Conservation (phyloP, 2,888 invertebrate genomes). For the Eulithis prunata region DNA sequence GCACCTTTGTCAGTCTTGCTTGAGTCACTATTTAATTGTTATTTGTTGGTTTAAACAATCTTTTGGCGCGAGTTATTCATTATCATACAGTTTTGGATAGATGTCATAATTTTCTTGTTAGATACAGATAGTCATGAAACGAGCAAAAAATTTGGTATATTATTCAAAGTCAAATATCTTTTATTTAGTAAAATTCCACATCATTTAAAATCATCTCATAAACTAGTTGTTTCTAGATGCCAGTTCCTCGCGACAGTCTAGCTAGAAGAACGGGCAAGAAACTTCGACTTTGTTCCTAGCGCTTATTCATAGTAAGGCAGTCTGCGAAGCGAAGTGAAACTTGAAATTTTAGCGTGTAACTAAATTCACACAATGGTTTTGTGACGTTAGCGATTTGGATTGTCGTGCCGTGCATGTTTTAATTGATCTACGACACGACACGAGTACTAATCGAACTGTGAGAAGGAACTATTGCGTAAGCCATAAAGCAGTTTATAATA, state of each 20-base stretch:
- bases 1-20: conserved; percentile 4
- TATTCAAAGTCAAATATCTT: too few species aligned
- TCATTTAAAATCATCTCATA: too few species aligned
- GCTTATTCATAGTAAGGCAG: not conserved
- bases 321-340: not conserved
- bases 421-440: conserved; percentile 25
- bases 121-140: not conserved
- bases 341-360: not conserved
- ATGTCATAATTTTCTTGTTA: too few species aligned
- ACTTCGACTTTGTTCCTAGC: too few species aligned
- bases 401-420: conserved; percentile 23
- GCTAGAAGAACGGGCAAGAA: too few species aligned
- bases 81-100: not conserved
- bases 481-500: conserved; percentile 41
- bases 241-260: too few species aligned
- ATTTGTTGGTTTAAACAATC: not conserved
- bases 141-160: not conserved
- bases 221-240: too few species aligned
- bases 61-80: not conserved
- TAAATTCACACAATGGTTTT: conserved; percentile 16
- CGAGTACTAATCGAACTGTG: conserved; percentile 25
- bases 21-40: not conserved
- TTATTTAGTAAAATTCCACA: too few species aligned
- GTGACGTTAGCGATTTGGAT: conserved; percentile 2
- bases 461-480: conserved; percentile 31